Percentiles rank a stretch among this genome's conserved stretches.
Conservation (phyloP, 2,113 vertebrate species). For the Malurus alboscapulatus region DNA sequence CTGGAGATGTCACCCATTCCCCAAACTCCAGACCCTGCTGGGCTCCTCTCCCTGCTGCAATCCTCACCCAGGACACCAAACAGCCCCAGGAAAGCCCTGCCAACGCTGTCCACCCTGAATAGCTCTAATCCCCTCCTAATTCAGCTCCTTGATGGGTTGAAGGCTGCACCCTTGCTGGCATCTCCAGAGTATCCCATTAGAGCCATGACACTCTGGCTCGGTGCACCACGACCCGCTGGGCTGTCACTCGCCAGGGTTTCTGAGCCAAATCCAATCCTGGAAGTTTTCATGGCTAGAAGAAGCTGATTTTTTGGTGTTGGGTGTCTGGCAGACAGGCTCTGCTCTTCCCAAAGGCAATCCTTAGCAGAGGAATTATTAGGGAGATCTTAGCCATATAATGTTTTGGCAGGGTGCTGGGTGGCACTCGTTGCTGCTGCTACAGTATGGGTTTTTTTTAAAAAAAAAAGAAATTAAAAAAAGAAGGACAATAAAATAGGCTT, state of each 20-base stretch:
- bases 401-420: slow-evolving; percentile 62
- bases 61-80: not conserved
- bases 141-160: not conserved
- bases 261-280: not conserved
- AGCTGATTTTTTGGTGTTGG: not conserved
- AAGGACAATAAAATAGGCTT: slow-evolving; percentile 72
- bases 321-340: not conserved
- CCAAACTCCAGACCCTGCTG: accelerated
- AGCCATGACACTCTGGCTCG: slow-evolving; percentile 14
- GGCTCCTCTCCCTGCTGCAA: not conserved
- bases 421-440: slow-evolving; percentile 62
- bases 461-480: not conserved
- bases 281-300: not conserved
- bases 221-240: not conserved
- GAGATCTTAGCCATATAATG: slow-evolving; percentile 47
- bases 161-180: slow-evolving; percentile 14
- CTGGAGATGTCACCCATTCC: not conserved
- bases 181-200: slow-evolving; percentile 29
- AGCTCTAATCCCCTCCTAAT: slow-evolving; percentile 41
- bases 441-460: slow-evolving; percentile 7
- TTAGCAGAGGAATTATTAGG: slow-evolving; percentile 42
- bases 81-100: not conserved
- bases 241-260: not conserved
- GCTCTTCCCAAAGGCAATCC: slow-evolving; percentile 32
- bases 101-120: slow-evolving; percentile 24